phyloP scores from a whole-genome alignment of 2,888 invertebrate species.

The Caenorhabditis sp. region DNA sequence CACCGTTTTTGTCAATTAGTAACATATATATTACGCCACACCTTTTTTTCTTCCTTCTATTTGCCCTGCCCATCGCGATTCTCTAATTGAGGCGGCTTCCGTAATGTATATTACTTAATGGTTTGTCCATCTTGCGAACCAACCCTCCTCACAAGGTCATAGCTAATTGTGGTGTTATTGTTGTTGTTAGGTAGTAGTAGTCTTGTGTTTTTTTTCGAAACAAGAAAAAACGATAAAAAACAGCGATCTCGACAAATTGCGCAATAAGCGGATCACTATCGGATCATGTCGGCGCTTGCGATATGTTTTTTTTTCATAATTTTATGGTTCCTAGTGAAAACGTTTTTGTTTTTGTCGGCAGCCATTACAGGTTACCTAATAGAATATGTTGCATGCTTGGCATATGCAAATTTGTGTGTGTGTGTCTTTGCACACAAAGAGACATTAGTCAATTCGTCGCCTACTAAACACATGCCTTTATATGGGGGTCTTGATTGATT shows the following conservation, averaged over 20 bases:
- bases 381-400: background rate
- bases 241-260: background rate
- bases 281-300: background rate
- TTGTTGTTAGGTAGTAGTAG: background rate
- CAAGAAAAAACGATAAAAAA: slow-evolving; percentile 8
- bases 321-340: background rate
- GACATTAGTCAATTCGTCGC: background rate
- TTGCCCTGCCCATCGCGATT: background rate
- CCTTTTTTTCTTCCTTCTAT: background rate
- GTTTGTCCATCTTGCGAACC: slow-evolving; percentile 27
- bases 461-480: background rate
- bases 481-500: slow-evolving; percentile 5
- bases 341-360: background rate
- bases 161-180: slow-evolving; percentile 34
- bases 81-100: slow-evolving; percentile 4
- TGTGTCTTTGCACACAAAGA: too few relatives aligned
- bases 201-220: slow-evolving; percentile 30
- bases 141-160: slow-evolving; percentile 11
- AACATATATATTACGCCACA: background rate
- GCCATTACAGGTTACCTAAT: background rate
- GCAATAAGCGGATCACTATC: background rate
- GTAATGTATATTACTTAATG: slow-evolving; percentile 46
- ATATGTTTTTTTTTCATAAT: too few relatives aligned
- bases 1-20: background rate
- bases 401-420: background rate